These are phyloP conservation scores for Miltochrista miniata DNA, from an alignment of 2,888 invertebrate genomes.

Conservation along the genomic window DNA sequence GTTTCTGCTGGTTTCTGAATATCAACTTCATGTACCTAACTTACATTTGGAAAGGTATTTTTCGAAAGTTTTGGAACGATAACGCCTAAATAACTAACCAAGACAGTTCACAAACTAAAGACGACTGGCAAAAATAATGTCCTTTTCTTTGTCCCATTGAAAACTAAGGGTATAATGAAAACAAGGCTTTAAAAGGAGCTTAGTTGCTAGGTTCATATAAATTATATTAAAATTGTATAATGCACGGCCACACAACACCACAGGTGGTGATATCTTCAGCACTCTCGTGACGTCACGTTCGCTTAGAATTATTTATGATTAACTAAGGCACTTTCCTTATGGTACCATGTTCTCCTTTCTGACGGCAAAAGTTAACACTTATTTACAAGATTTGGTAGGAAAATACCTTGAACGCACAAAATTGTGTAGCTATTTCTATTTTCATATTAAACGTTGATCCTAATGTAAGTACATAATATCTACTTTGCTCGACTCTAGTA, in stretches of 20 bases:
- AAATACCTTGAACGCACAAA: background rate
- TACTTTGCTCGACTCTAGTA: too few species aligned
- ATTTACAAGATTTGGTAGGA: background rate
- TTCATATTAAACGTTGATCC: too few species aligned
- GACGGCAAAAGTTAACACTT: background rate
- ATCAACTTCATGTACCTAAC: too few species aligned
- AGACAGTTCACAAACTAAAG: too few species aligned
- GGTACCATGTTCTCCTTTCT: conserved; percentile 2
- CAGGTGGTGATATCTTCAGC: conserved; percentile 6
- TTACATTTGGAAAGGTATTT: too few species aligned
- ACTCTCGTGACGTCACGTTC: conserved; percentile 3
- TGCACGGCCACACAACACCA: conserved; percentile 2
- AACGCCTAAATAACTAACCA: too few species aligned
- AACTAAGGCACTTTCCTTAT: conserved; percentile 3
- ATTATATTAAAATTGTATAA: conserved; percentile 3
- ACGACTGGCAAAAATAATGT: background rate
- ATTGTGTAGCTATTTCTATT: background rate
- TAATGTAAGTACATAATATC: too few species aligned
- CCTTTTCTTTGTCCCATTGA: background rate
- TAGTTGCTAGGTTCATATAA: conserved; percentile 1
- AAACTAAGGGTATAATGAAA: background rate
- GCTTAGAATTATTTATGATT: conserved; percentile 7
- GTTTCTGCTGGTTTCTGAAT: too few species aligned
- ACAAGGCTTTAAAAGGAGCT: background rate
- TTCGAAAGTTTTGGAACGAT: too few species aligned